These are phyloP conservation scores for Luperina nickerlii DNA, from an alignment of 2,888 invertebrate species.

Conservation along the genomic window DNA sequence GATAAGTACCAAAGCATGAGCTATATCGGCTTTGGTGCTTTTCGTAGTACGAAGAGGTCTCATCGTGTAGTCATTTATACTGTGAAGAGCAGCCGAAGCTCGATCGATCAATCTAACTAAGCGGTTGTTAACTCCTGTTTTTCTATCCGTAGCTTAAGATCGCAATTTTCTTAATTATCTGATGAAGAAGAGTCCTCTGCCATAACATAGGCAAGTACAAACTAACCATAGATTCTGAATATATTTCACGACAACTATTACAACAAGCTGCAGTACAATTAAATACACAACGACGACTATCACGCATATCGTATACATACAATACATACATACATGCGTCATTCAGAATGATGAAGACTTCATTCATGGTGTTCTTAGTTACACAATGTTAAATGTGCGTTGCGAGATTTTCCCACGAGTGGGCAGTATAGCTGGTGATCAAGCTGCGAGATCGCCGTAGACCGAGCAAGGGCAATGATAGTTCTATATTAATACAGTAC, in stretches of 20 bases:
- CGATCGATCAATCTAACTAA: background rate
- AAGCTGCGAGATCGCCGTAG: constrained; percentile 14
- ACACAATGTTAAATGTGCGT: constrained; percentile 36
- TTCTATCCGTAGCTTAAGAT: background rate
- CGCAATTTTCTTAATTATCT: background rate
- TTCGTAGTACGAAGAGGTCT: background rate
- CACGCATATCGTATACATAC: constrained; percentile 8
- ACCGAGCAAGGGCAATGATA: background rate
- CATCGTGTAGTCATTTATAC: background rate
- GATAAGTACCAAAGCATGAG: background rate
- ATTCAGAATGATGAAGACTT: constrained; percentile 47
- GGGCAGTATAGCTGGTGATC: constrained; percentile 19
- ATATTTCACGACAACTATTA: background rate
- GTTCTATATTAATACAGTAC: background rate
- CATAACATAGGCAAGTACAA: background rate
- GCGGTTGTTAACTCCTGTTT: background rate
- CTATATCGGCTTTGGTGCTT: background rate
- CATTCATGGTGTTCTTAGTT: constrained; percentile 52
- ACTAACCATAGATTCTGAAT: background rate
- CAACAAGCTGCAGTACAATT: constrained; percentile 7
- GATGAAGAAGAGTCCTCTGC: background rate
- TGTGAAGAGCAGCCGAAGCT: background rate
- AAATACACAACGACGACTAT: constrained; percentile 31
- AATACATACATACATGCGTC: constrained; percentile 25
- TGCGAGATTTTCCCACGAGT: constrained; percentile 49